These are phyloP conservation scores for Solenopsis fugax DNA, from an alignment of 1,140 invertebrate species.

Conservation along the genomic window DNA sequence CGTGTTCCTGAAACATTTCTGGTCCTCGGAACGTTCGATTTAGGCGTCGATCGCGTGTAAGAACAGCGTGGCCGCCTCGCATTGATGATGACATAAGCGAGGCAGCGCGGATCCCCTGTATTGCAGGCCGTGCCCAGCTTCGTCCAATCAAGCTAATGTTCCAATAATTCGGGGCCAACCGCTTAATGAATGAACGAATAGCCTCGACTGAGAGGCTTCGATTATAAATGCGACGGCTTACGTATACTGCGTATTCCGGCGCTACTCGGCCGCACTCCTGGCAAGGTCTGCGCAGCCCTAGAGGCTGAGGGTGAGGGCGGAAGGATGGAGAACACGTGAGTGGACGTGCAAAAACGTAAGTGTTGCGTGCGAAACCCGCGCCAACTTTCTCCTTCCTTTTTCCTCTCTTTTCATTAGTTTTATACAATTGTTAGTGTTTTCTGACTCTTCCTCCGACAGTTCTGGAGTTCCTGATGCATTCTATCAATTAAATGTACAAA, in stretches of 20 bases:
- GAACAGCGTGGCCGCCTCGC: slow-evolving; percentile 4
- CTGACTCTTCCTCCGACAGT: background rate
- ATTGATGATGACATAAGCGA: slow-evolving; percentile 42
- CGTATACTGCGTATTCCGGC: slow-evolving; percentile 38
- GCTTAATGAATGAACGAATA: slow-evolving; percentile 77
- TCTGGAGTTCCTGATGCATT: background rate
- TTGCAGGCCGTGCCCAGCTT: slow-evolving; percentile 81
- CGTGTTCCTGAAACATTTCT: background rate
- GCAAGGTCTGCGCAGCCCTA: slow-evolving; percentile 35
- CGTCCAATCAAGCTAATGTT: slow-evolving; percentile 86
- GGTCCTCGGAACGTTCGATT: slow-evolving; percentile 3
- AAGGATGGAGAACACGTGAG: slow-evolving; percentile 17
- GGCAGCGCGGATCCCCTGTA: slow-evolving; percentile 54
- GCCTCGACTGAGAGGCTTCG: slow-evolving; percentile 71
- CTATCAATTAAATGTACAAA: background rate
- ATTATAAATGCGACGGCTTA: slow-evolving; percentile 47
- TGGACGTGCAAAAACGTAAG: slow-evolving; percentile 36
- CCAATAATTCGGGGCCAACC: slow-evolving; percentile 83
- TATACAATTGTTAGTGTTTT: background rate
- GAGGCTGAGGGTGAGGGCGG: slow-evolving; percentile 10
- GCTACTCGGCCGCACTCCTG: background rate
- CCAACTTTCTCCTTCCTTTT: background rate
- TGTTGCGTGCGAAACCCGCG: slow-evolving; percentile 37
- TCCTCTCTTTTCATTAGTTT: background rate
- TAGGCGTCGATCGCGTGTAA: background rate